Base-by-base conservation (phyloP, 2,797 vertebrate species). In the Betta splendens region DNA sequence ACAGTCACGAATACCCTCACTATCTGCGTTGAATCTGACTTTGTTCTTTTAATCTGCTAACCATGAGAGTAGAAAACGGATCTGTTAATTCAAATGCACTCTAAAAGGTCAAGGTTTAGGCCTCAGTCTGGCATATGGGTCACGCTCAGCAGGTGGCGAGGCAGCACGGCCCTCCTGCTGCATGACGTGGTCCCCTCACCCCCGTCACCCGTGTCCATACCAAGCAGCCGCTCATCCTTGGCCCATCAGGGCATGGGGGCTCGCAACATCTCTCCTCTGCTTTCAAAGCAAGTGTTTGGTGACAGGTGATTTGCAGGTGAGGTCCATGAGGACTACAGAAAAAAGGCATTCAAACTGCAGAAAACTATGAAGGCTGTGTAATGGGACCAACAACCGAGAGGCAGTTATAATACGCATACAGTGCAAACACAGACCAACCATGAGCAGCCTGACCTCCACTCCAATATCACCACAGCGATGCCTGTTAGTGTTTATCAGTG, bases 1-100 rank as follows among this genome's bases (percentile, higher is more conserved):
- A 68, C 53, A 85, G 81, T 88, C 88, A 91, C 79, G 68, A 87
- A 91, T 29, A 87, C 85, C 86, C 78, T 78, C 66, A 85, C 83
- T 8, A n/a, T 54, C 15, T 33, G 35, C 6, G 3, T 12, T 42
- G 17, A 10, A 3, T 49, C 36, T 18, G 31, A 45, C 22, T 43
- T 3, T 7, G 8, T 31, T 33, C 10, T 25, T 29, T 33, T 8
- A 44, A 57, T 8, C 1, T 1, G 15, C 54, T 15, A 45, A 32
- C 31, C 22, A 40, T 25, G 4, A 25, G 23, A 18, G 3, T 7
- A 7, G 10, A n/a, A 26, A 6, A 49, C 39, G 18, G 15, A 17
- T 15, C 2, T 25, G 26, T 5, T 16, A 21, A 21, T 4, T 5
- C 0, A 42, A 15, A 55, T 10, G 17, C 3, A 7, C 23, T 15